A percentile compares a stretch with the other conserved stretches of the same genome.
These are phyloP conservation scores for Helarctos malayanus DNA, from an alignment of 2,797 vertebrate species.

Conservation along the genomic window DNA sequence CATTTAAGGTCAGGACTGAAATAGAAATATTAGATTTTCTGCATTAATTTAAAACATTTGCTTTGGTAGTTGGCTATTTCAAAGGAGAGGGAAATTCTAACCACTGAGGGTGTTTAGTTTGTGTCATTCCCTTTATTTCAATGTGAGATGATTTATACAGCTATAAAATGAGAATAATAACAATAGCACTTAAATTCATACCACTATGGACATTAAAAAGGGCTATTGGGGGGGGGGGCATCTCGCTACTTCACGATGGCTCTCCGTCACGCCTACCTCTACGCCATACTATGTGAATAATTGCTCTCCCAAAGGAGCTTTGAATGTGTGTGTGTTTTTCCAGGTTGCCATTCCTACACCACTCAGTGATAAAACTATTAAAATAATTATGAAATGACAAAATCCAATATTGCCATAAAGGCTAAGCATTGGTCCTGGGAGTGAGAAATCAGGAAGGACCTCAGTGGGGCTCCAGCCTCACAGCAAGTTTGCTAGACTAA, in stretches of 20 bases:
- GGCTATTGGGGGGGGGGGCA: accelerated
- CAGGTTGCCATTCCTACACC: background rate
- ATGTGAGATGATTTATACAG: background rate
- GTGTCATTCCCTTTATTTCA: constrained; percentile 19
- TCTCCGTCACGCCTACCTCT: background rate
- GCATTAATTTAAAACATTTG: constrained; percentile 1
- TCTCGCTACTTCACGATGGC: background rate
- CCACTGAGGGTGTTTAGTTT: background rate
- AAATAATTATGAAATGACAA: background rate
- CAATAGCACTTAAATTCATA: background rate
- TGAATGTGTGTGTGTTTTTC: background rate
- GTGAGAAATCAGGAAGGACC: too few species aligned
- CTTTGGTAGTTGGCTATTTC: background rate
- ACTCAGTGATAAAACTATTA: background rate
- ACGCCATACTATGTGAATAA: background rate
- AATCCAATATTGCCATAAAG: background rate
- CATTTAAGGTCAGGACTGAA: background rate
- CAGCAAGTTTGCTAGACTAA: background rate
- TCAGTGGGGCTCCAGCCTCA: too few species aligned
- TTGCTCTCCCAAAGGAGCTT: background rate
- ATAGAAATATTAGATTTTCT: background rate
- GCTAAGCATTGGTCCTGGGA: too few species aligned
- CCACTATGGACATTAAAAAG: background rate
- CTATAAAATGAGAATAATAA: background rate
- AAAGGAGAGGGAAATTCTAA: constrained; percentile 29